These are phyloP conservation scores for Macquaria ambigua DNA, from an alignment of 2,113 vertebrate genomes.

Conservation along the genomic window DNA sequence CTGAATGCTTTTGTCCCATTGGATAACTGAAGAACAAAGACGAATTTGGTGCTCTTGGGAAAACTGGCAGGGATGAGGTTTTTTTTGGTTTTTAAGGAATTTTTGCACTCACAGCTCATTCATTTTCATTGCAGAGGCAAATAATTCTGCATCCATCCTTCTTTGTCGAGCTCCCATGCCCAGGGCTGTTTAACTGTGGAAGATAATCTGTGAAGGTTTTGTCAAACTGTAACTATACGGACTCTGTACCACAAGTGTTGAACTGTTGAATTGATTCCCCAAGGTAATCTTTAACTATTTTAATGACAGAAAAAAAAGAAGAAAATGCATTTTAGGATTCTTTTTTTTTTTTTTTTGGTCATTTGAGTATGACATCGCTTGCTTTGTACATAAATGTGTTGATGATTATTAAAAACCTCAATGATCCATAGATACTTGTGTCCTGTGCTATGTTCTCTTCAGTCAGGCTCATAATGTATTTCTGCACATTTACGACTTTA, in stretches of 20 bases:
- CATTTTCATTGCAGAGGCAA: conserved; percentile 22
- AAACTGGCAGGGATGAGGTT: conserved; percentile 42
- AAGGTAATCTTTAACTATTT: conserved; percentile 68
- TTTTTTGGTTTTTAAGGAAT: conserved; percentile 9
- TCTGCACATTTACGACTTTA: not conserved
- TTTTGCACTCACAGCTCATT: conserved; percentile 6
- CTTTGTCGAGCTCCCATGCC: conserved; percentile 31
- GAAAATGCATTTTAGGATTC: conserved; percentile 69
- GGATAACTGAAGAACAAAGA: conserved; percentile 52
- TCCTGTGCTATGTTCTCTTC: conserved; percentile 21
- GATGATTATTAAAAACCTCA: conserved; percentile 85
- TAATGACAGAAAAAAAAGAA: conserved; percentile 59
- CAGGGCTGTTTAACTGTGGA: conserved; percentile 60
- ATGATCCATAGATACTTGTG: conserved; percentile 60
- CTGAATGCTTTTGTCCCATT: conserved; percentile 8
- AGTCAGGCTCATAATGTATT: not conserved
- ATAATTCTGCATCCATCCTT: conserved; percentile 21
- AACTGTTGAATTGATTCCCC: conserved; percentile 51
- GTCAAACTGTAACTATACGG: conserved; percentile 49
- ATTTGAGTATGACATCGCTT: conserved; percentile 78
- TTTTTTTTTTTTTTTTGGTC: conserved; percentile 62
- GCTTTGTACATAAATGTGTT: conserved; percentile 87
- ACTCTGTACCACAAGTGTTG: conserved; percentile 52
- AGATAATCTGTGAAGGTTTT: conserved; percentile 43
- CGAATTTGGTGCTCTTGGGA: conserved; percentile 54